Base-by-base conservation (phyloP, 2,888 invertebrate genomes). In the Asteroscopus sphinx region DNA sequence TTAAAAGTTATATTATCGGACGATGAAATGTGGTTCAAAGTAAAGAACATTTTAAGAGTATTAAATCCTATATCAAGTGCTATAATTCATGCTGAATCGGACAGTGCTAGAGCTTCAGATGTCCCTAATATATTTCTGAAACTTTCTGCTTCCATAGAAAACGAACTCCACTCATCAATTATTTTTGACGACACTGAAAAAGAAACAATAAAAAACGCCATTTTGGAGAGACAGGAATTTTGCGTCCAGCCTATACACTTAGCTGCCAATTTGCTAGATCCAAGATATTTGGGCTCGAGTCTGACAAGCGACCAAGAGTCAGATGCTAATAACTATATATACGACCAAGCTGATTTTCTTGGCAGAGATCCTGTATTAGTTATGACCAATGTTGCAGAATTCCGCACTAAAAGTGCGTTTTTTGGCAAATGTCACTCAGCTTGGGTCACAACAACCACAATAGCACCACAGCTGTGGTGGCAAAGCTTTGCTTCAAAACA, bases 31-130 rank as follows among this genome's bases (percentile, higher is more conserved):
- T 37, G 37, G 47, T 11, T 30, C 13, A 47, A 37, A 47, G 36
- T 47, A 30, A 47, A 47, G 6, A 37, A 8, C 8, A 28, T 47
- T 11, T 13, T 47, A 9, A 15, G 28, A 36, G 28, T 47, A 11
- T 47, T 37, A 15, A 16, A 47, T 26, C 47, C 47, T 26, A 47
- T 47, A 37, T 28, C 47, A 47, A 26, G 15, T 16, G 47, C 47
- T 47, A 37, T 37, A 9, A 47, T 30, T 37, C 17, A 47, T 15
- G 47, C 47, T 28, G 25, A 47, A 37, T 47, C 47, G 11, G 37
- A 36, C 17, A 25, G 30, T 16, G 44, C 17, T n/a, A 30, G 32
- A 30, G 26, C 9, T 7, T 11, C 15, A 30, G 13, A 13, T 42
- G 26, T 42, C 42, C 26, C 28, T 30, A 16, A 2, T 13, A 15